These are phyloP conservation scores for Aspidiotus destructor DNA, from an alignment of 2,888 invertebrate species.

Conservation along the genomic window DNA sequence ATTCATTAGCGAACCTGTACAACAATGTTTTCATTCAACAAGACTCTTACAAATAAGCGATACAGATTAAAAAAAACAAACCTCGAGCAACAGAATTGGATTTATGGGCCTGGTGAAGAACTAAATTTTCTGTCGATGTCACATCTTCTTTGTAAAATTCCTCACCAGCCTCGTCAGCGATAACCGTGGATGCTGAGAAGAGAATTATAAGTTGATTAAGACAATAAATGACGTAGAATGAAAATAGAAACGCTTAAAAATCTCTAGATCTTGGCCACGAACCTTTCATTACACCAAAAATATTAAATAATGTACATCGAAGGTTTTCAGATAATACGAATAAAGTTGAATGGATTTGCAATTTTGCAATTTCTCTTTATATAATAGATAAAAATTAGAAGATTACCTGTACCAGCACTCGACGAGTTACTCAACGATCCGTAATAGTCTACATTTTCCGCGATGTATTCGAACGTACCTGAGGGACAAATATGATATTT, in stretches of 20 bases:
- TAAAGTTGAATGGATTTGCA: no score
- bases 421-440: constrained; percentile 21
- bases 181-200: no score
- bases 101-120: background rate
- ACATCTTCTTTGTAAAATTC: background rate
- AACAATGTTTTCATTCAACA: background rate
- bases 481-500: background rate
- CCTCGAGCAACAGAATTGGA: background rate
- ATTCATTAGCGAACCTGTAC: constrained; percentile 9
- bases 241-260: no score
- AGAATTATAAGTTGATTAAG: no score
- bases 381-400: background rate
- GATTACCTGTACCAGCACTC: constrained; percentile 14
- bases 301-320: no score
- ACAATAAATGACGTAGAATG: no score
- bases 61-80: background rate
- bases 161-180: no score
- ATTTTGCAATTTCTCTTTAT: no score
- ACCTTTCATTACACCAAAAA: no score
- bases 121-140: background rate
- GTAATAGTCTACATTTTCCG: constrained; percentile 18
- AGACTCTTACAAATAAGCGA: background rate
- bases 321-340: no score
- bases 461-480: background rate
- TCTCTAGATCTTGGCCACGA: no score